Base-by-base conservation (phyloP, 1,140 invertebrate genomes). In the Euura lappo region DNA sequence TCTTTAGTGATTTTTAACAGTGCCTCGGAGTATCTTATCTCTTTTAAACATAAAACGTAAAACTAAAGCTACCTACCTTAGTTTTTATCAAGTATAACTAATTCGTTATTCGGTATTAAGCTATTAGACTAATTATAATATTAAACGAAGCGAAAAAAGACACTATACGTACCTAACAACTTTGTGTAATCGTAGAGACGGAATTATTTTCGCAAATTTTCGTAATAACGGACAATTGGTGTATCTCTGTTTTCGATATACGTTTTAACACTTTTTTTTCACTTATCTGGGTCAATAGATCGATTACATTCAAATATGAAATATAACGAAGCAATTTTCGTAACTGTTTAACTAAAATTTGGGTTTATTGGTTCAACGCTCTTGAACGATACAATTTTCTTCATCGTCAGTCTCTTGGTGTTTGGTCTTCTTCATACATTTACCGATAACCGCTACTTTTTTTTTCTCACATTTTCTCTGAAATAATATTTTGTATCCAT, bases 241-340 rank as follows among this genome's bases (percentile, higher is more conserved):
- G 51, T 60, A 60, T n/a, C 51, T 60, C 51, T n/a, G 51, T 60
- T 60, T 60, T n/a, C 8, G 51, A 60, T 60, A 60, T 60, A 60
- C 8, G 8, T 6, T 8, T 11, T 60, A 60, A 6, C 13, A 60
- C 10, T 60, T 11, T 60, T 60, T 60, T 11, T 60, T 60, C 51
- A n/a, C 13, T 11, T 11, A n/a, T 11, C 13, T 60, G 8, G 13
- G 51, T 60, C 28, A 28, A 28, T 28, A 28, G 28, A 28, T 28
- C 28, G 28, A 28, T 28, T 28, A 28, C 28, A 28, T 28, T 28
- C 28, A 28, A 28, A 28, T 28, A 28, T 28, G 28, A 28, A 28
- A 28, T 28, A 28, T 28, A 28, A 28, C 28, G 28, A 28, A 28
- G 28, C 28, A 28, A 28, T 28, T 28, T 28, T 1, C 28, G 28